Percentiles rank a stretch among this genome's conserved stretches.
Evolutionary conservation across 2,113 vertebrate genomes (phyloP).

Genomic region (Orientallactaga bullata): DNA sequence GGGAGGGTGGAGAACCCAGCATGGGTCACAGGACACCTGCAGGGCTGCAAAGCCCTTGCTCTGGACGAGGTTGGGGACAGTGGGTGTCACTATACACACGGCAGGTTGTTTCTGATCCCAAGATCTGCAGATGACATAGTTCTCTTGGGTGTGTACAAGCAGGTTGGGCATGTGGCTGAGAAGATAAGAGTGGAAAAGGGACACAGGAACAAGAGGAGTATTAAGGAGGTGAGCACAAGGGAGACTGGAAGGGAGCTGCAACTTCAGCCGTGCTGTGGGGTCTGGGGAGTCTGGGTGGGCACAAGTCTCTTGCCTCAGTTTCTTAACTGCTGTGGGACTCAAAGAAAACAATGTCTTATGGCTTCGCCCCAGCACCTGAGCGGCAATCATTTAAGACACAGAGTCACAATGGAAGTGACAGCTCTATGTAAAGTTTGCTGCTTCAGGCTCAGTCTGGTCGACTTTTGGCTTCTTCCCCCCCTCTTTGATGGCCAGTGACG

Average conservation of each 20-base stretch:
- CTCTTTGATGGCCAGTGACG: background rate
- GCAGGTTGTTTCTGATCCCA: background rate
- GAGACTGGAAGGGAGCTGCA: fast-evolving
- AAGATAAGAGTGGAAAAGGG: background rate
- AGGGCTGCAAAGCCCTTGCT: background rate
- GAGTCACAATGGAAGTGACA: fast-evolving
- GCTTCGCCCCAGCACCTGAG: fast-evolving
- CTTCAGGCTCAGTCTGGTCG: too few relatives aligned
- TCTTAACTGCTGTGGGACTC: background rate
- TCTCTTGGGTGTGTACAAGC: background rate
- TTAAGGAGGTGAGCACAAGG: background rate
- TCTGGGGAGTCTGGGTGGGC: background rate
- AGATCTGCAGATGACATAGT: background rate
- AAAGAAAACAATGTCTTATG: background rate
- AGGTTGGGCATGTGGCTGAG: background rate
- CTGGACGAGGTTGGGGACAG: too few relatives aligned
- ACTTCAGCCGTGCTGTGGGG: fast-evolving
- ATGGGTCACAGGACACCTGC: too few relatives aligned
- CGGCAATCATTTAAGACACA: fast-evolving
- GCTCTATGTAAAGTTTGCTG: background rate
- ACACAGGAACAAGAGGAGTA: background rate
- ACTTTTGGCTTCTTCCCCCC: background rate
- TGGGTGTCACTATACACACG: fast-evolving
- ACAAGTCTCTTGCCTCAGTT: background rate
- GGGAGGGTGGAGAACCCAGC: too few relatives aligned